Evolutionary conservation across 2,113 vertebrate species (phyloP), one percentile per base, ranked within the genome.

Genomic region (Cygnus atratus): DNA sequence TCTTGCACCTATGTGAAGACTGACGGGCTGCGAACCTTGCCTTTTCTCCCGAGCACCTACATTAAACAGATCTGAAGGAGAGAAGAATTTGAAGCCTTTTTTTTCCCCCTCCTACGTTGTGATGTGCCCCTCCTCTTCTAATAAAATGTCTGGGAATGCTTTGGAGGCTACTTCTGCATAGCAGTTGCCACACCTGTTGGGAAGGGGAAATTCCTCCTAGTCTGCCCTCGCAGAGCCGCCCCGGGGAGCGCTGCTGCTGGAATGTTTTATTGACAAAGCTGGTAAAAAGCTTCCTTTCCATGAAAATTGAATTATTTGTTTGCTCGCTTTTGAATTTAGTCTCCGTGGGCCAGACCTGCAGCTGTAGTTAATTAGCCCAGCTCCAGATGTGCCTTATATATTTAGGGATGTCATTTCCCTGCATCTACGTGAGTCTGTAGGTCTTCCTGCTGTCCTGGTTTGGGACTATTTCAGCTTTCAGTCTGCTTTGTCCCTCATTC

Each of bases 271-370:
- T 93, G 88, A 96, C 80, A 62, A 88, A 93, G 85, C 93, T 93
- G 90, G 86, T 84, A 96, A 78, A 95, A 93, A 83, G 14, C 74
- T 88, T 88, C 66, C 80, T 87, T 94, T 87, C 92, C 78, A 63
- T 80, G 87, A 85, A 95, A 96, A 94, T 70, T 74, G 94, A 96
- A 92, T 95, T 95, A 85, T 95, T 93, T 96, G 80, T 96, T 96
- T 95, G 87, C 61, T 96, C 50, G 5, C 86, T 83, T 87, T 67
- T 91, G 71, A 84, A 63, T 94, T 95, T 43, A 21, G 63, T 43
- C 90, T 96, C 95, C 62, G 83, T 82, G 91, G 83, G 57, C 83
- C 85, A 86, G 92, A 95, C 77, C 93, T 87, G 91, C 96, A 96
- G 95, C 94, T 97, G 95, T 76, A 82, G 62, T 87, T 80, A 90